Conservation (phyloP, 2,888 invertebrate genomes). For the Dynastes grantii region DNA sequence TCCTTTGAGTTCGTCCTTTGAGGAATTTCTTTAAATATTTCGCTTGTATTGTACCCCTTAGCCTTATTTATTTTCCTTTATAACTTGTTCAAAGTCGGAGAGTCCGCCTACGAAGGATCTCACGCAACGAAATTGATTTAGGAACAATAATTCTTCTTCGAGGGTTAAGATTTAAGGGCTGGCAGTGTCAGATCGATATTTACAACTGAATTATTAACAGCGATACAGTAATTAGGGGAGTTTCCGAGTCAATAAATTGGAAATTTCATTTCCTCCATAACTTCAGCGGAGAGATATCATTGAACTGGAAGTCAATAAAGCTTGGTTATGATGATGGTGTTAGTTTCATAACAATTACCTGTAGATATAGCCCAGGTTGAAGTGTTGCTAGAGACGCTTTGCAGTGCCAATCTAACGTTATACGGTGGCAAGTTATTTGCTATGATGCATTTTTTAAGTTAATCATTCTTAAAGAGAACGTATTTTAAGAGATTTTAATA, state of each 20-base stretch:
- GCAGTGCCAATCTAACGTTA: too few relatives aligned
- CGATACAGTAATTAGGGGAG: conserved; percentile 21
- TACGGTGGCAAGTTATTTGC: background rate
- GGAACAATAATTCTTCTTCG: conserved; percentile 1
- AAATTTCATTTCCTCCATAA: too few relatives aligned
- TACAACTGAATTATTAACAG: conserved; percentile 15
- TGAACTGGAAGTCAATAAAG: too few relatives aligned
- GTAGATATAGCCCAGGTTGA: conserved; percentile 1
- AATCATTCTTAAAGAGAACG: too few relatives aligned
- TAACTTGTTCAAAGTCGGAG: background rate
- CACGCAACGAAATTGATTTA: background rate
- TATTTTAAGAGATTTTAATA: too few relatives aligned
- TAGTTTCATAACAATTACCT: conserved; percentile 23
- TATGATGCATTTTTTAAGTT: too few relatives aligned
- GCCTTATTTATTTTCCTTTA: background rate
- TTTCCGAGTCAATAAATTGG: conserved; percentile 22
- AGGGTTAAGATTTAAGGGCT: background rate
- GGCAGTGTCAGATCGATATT: background rate
- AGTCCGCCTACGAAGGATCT: background rate
- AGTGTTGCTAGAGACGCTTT: too few relatives aligned
- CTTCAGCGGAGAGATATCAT: too few relatives aligned
- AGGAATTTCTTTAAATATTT: background rate
- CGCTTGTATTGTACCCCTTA: background rate
- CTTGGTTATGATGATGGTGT: conserved; percentile 30
- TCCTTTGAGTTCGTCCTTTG: background rate